phyloP scores from a whole-genome alignment of 2,113 vertebrate genomes.

The Equus przewalskii region DNA sequence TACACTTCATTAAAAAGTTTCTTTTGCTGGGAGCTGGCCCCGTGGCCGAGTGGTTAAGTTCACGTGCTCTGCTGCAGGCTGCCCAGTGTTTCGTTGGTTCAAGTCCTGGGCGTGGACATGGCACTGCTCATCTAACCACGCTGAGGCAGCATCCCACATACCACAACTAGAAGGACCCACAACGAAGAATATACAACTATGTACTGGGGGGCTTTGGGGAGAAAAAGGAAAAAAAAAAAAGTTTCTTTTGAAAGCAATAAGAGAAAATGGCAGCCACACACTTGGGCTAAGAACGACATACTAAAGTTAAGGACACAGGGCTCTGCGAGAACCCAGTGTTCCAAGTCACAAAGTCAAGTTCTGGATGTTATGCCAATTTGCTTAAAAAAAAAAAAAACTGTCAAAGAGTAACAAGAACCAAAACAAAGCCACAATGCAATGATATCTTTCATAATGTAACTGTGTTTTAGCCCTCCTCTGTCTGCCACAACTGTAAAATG shows the following conservation, averaged over 20 bases:
- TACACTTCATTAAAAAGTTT: slow-evolving; percentile 34
- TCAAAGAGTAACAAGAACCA: slow-evolving; percentile 56
- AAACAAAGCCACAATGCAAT: slow-evolving; percentile 46
- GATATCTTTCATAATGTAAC: neutral
- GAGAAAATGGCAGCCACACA: slow-evolving; percentile 27
- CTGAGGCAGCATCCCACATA: too few relatives aligned
- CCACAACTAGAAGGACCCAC: too few relatives aligned
- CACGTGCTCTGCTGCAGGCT: too few relatives aligned
- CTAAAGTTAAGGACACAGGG: slow-evolving; percentile 43
- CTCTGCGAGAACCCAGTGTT: slow-evolving; percentile 62
- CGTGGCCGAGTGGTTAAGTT: too few relatives aligned
- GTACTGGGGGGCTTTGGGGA: too few relatives aligned
- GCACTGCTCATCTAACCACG: too few relatives aligned
- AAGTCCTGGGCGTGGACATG: too few relatives aligned
- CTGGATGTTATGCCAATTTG: slow-evolving; percentile 73
- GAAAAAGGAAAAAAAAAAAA: neutral
- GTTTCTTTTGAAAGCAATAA: slow-evolving; percentile 58
- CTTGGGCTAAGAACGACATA: slow-evolving; percentile 50
- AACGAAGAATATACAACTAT: too few relatives aligned
- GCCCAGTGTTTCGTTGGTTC: too few relatives aligned
- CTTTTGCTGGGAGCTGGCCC: neutral
- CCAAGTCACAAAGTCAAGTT: slow-evolving; percentile 67
- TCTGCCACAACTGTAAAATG: neutral
- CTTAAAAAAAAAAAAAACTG: neutral
- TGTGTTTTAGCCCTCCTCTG: neutral